phyloP scores from a whole-genome alignment of 2,888 invertebrate species.

The Maniola hyperantus region DNA sequence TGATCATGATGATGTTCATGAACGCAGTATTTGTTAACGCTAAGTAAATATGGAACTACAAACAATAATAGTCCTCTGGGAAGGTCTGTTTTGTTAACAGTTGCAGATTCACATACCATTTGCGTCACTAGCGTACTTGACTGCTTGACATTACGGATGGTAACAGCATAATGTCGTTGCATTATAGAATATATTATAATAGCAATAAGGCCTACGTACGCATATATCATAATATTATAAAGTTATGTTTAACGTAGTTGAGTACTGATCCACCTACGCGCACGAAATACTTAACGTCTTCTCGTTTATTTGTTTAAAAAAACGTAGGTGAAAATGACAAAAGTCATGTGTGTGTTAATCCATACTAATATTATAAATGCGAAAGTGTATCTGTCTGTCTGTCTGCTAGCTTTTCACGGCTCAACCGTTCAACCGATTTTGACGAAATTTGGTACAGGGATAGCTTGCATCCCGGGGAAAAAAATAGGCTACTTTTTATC shows the following conservation, averaged over 20 bases:
- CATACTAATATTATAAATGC: too few relatives aligned
- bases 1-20: too few relatives aligned
- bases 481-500: too few relatives aligned
- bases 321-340: slow-evolving; percentile 27
- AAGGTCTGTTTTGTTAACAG: slow-evolving; percentile 44
- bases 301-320: slow-evolving; percentile 17
- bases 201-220: slow-evolving; percentile 14
- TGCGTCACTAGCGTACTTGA: slow-evolving; percentile 52
- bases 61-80: slow-evolving; percentile 30
- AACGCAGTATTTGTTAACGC: neutral
- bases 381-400: too few relatives aligned
- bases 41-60: slow-evolving; percentile 14
- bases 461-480: too few relatives aligned
- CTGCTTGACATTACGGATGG: slow-evolving; percentile 33
- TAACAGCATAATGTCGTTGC: slow-evolving; percentile 22
- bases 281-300: slow-evolving; percentile 26
- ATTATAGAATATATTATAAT: slow-evolving; percentile 25
- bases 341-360: too few relatives aligned
- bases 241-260: slow-evolving; percentile 18
- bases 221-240: slow-evolving; percentile 12
- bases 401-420: too few relatives aligned
- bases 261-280: slow-evolving; percentile 30
- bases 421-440: too few relatives aligned
- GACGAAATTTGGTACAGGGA: too few relatives aligned
- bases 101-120: slow-evolving; percentile 43